These are phyloP conservation scores for Toxonevra muliebris DNA, from an alignment of 2,888 invertebrate species.

Conservation along the genomic window DNA sequence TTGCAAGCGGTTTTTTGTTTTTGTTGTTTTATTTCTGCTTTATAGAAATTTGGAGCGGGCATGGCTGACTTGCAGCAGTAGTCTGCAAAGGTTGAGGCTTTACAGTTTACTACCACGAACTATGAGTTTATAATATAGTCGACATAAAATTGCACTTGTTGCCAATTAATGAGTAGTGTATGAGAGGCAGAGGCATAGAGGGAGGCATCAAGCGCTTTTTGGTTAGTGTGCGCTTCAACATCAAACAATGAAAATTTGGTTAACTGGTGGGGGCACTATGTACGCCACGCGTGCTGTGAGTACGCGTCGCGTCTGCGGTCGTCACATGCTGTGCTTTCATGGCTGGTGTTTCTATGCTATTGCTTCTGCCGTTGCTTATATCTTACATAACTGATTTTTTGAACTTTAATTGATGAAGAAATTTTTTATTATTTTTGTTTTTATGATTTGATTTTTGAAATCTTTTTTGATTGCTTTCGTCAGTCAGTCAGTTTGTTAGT, in stretches of 20 bases:
- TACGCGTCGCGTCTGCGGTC: neutral
- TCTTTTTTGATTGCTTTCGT: too few species aligned
- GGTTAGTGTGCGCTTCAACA: neutral
- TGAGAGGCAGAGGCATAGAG: too few species aligned
- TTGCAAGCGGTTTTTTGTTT: slow-evolving; percentile 24
- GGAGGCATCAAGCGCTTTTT: neutral
- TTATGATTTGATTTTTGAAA: too few species aligned
- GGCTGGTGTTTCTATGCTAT: too few species aligned
- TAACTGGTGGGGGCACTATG: neutral
- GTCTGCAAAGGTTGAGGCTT: neutral
- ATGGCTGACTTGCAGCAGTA: neutral
- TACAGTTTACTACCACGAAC: neutral
- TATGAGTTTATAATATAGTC: neutral
- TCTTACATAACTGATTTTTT: slow-evolving; percentile 15
- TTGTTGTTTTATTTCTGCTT: slow-evolving; percentile 9
- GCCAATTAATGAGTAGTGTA: too few species aligned
- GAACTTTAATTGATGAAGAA: slow-evolving; percentile 29
- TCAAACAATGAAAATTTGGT: neutral
- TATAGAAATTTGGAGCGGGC: neutral
- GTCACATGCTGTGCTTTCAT: too few species aligned
- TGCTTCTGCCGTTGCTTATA: too few species aligned
- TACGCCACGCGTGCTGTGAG: neutral
- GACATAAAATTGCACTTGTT: too few species aligned
- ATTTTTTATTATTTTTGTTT: neutral
- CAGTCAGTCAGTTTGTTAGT: too few species aligned